These are phyloP conservation scores for Octomys mimax DNA, from an alignment of 2,797 vertebrate species.

Conservation along the genomic window DNA sequence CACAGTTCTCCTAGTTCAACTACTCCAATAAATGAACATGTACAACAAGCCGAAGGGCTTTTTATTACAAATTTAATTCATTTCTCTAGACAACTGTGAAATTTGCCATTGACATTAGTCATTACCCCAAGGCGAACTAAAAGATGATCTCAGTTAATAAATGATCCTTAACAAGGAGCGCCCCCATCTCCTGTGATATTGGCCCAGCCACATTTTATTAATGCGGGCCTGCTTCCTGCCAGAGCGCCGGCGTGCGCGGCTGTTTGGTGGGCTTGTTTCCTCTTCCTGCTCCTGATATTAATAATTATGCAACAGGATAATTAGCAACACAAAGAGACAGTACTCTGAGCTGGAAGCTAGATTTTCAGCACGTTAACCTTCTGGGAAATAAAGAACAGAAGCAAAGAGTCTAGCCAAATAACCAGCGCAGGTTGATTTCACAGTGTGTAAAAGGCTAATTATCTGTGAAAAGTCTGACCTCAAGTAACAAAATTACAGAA, in stretches of 20 bases:
- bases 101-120: slow-evolving; percentile 99
- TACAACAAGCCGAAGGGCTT: slow-evolving; percentile 97
- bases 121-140: slow-evolving; percentile 97
- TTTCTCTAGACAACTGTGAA: slow-evolving; percentile 99
- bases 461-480: slow-evolving; percentile 94
- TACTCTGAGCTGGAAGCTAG: slow-evolving; percentile 91
- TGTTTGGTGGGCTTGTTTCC: slow-evolving; percentile 92
- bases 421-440: slow-evolving; percentile 94
- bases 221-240: slow-evolving; percentile 92
- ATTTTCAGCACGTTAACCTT: slow-evolving; percentile 93
- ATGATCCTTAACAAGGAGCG: slow-evolving; percentile 98
- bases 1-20: slow-evolving; percentile 96
- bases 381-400: slow-evolving; percentile 93
- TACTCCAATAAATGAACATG: slow-evolving; percentile 96
- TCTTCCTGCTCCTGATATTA: slow-evolving; percentile 93
- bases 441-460: slow-evolving; percentile 93
- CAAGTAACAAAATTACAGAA: slow-evolving; percentile 91
- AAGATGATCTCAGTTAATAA: slow-evolving; percentile 99
- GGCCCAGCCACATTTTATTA: slow-evolving; percentile 95
- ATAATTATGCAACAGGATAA: slow-evolving; percentile 95
- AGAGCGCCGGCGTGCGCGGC: slow-evolving; percentile 91
- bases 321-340: slow-evolving; percentile 93
- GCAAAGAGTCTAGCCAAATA: slow-evolving; percentile 92
- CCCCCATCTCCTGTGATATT: slow-evolving; percentile 94
- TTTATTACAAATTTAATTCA: slow-evolving; percentile 99